A percentile compares a stretch with the other conserved stretches of the same genome.
Evolutionary conservation across 2,113 vertebrate species (phyloP).

Genomic region (Macquaria ambigua): DNA sequence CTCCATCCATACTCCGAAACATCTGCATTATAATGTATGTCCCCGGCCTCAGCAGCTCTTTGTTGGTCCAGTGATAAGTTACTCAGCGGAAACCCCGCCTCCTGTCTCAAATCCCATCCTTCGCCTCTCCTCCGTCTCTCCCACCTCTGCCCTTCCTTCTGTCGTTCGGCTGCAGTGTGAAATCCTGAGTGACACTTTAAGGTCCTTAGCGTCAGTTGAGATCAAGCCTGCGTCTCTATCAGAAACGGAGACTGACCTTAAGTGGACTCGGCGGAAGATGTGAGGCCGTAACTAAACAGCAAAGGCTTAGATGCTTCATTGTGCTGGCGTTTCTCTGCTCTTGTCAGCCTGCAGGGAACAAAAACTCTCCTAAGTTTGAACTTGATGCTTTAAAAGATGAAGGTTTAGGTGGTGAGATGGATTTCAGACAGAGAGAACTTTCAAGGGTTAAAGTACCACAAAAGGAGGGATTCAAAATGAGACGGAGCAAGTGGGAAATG

Average conservation of each 20-base stretch:
- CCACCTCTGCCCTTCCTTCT: slow-evolving; percentile 48
- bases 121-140: slow-evolving; percentile 29
- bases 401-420: neutral
- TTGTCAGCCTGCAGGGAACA: neutral
- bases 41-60: slow-evolving; percentile 31
- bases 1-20: slow-evolving; percentile 12
- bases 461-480: slow-evolving; percentile 48
- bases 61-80: slow-evolving; percentile 36
- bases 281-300: slow-evolving; percentile 27
- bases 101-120: slow-evolving; percentile 48
- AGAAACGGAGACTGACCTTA: slow-evolving; percentile 22
- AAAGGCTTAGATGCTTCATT: neutral
- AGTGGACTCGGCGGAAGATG: slow-evolving; percentile 15
- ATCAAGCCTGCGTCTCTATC: slow-evolving; percentile 77
- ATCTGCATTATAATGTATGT: slow-evolving; percentile 33
- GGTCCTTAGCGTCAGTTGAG: slow-evolving; percentile 76
- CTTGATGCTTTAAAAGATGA: neutral
- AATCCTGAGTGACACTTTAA: slow-evolving; percentile 80
- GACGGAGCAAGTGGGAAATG: slow-evolving; percentile 46
- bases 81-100: slow-evolving; percentile 22
- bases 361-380: neutral
- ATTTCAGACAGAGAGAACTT: neutral
- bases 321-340: neutral
- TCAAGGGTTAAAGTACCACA: slow-evolving; percentile 15
- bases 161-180: slow-evolving; percentile 62